These are phyloP conservation scores for Lordiphosa andalusiaca DNA, from an alignment of 2,888 invertebrate genomes.

Conservation along the genomic window DNA sequence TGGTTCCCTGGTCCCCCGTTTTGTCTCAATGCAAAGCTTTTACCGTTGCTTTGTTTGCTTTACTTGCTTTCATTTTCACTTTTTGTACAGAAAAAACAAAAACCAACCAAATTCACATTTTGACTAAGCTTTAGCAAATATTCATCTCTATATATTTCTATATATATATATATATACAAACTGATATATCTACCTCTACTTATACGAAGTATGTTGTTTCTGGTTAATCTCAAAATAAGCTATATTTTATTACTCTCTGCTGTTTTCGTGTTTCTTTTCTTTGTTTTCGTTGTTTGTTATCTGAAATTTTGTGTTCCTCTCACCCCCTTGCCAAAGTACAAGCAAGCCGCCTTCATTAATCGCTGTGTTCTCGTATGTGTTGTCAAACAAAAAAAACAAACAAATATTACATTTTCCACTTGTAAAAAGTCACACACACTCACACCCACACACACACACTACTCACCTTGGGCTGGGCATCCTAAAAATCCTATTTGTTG, in stretches of 20 bases:
- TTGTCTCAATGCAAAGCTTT: background rate
- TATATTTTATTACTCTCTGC: no score
- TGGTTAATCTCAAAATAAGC: background rate
- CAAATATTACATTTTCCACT: background rate
- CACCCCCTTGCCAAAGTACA: conserved; percentile 9
- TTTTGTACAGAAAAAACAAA: conserved; percentile 5
- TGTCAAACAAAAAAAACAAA: background rate
- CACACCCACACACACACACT: conserved; percentile 1
- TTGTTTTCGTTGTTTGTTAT: conserved; percentile 22
- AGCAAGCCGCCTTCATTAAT: conserved; percentile 25
- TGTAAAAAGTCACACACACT: background rate
- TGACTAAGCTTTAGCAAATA: no score
- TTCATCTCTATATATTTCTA: background rate
- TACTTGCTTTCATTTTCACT: background rate
- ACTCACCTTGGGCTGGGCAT: no score
- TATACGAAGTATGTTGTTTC: background rate
- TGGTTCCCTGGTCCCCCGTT: no score
- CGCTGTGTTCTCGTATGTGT: conserved; percentile 29
- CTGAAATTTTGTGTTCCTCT: conserved; percentile 18
- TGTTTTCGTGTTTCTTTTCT: conserved; percentile 18
- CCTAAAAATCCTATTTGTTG: background rate
- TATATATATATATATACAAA: conserved; percentile 7
- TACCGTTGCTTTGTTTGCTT: conserved; percentile 14
- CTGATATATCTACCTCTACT: background rate
- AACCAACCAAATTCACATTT: no score